phyloP scores from a whole-genome alignment of 2,113 vertebrate species.

The Colossoma macropomum region DNA sequence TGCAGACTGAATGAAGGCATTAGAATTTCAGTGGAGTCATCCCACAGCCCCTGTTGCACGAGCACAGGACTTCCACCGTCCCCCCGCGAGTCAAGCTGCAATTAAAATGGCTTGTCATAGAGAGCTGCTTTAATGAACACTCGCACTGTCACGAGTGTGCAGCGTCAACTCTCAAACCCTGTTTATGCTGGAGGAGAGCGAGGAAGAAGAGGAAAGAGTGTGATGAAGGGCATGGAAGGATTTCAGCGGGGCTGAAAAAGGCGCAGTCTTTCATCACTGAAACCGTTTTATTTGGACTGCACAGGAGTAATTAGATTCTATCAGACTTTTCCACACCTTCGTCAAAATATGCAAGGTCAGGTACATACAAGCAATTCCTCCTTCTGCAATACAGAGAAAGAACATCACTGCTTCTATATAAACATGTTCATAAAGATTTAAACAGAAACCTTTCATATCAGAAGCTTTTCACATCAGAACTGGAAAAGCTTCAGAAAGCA shows the following conservation, averaged over 20 bases:
- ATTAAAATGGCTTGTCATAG: slow-evolving; percentile 47
- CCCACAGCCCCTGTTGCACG: slow-evolving; percentile 10
- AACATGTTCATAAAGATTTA: not conserved
- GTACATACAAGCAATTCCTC: slow-evolving; percentile 25
- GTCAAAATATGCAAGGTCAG: slow-evolving; percentile 19
- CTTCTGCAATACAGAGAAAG: not conserved
- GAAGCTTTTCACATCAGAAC: not conserved
- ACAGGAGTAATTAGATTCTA: slow-evolving; percentile 31
- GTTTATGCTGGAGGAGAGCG: not conserved
- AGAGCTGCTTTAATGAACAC: slow-evolving; percentile 45
- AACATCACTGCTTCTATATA: not conserved
- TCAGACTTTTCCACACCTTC: slow-evolving; percentile 20
- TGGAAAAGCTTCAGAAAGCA: not conserved
- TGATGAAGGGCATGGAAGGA: slow-evolving; percentile 21
- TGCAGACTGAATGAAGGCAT: slow-evolving; percentile 23
- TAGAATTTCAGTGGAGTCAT: slow-evolving; percentile 37
- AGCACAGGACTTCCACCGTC: slow-evolving; percentile 33
- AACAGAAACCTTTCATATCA: not conserved
- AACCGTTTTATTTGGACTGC: slow-evolving; percentile 48
- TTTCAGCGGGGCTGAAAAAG: not conserved
- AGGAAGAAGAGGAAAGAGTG: slow-evolving; percentile 26
- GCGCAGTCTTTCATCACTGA: slow-evolving; percentile 29
- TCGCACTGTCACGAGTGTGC: not conserved
- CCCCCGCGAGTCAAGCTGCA: slow-evolving; percentile 50
- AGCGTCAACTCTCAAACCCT: not conserved